Conservation (phyloP, 2,888 invertebrate genomes). For the Ceriagrion tenellum region DNA sequence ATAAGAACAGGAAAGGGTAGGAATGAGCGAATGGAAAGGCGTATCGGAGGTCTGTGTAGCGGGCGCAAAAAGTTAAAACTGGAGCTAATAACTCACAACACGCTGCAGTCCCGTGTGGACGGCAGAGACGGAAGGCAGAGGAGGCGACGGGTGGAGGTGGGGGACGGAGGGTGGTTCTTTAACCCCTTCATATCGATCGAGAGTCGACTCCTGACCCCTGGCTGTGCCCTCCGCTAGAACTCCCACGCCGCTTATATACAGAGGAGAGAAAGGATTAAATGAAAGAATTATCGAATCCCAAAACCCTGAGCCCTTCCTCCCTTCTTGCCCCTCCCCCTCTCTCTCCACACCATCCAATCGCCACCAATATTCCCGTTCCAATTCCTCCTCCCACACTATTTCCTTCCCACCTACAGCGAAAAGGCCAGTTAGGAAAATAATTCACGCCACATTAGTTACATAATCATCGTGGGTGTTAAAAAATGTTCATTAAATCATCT, state of each 20-base stretch:
- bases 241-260: neutral
- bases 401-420: no score
- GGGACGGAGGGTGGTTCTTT: neutral
- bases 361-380: neutral
- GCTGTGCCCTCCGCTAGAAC: constrained; percentile 9
- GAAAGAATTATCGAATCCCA: constrained; percentile 17
- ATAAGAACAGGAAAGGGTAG: no score
- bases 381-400: neutral
- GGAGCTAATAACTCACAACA: neutral
- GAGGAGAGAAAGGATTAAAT: neutral
- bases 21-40: neutral
- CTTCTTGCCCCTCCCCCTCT: no score
- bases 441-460: no score
- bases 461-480: no score
- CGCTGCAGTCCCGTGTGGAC: neutral
- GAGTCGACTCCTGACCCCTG: constrained; percentile 53
- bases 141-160: neutral
- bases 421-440: no score
- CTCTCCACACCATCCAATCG: neutral
- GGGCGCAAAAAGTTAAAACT: neutral
- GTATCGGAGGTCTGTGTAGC: neutral
- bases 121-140: neutral
- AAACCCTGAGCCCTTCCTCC: neutral
- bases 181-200: constrained; percentile 59
- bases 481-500: no score